Evolutionary conservation across 2,888 invertebrate genomes (phyloP).

Genomic region (Biston betularia): DNA sequence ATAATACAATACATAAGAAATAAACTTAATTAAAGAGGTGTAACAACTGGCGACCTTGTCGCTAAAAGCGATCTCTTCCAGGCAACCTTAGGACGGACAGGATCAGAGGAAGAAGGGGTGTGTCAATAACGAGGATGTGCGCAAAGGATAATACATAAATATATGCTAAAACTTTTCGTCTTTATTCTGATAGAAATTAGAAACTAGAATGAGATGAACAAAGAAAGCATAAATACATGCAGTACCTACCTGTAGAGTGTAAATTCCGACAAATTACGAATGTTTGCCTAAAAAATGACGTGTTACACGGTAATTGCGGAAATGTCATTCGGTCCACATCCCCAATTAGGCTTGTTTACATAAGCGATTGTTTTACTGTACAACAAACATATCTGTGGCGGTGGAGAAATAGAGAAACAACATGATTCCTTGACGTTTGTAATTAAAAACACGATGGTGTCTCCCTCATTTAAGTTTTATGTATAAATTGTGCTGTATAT

Average conservation of each 20-base stretch:
- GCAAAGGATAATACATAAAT: too few relatives aligned
- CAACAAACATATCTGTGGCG: not conserved
- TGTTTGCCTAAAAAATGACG: conserved; percentile 17
- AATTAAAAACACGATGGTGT: not conserved
- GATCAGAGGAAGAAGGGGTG: too few relatives aligned
- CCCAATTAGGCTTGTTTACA: conserved; percentile 59
- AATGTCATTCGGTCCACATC: conserved; percentile 56
- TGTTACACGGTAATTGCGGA: conserved; percentile 49
- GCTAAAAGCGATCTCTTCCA: too few relatives aligned
- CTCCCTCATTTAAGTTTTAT: not conserved
- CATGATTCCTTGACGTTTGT: not conserved
- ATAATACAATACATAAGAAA: too few relatives aligned
- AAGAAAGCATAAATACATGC: not conserved
- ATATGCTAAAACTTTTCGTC: not conserved
- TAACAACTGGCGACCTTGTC: too few relatives aligned
- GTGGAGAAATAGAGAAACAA: not conserved
- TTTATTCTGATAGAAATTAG: too few relatives aligned
- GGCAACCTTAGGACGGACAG: too few relatives aligned
- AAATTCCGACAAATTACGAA: not conserved
- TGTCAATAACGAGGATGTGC: too few relatives aligned
- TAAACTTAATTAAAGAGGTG: too few relatives aligned
- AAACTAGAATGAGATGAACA: too few relatives aligned
- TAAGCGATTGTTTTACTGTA: not conserved
- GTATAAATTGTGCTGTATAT: conserved; percentile 49
- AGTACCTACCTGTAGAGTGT: not conserved